Evolutionary conservation across 2,113 vertebrate genomes (phyloP).

Genomic region (Hirundichthys speculiger): DNA sequence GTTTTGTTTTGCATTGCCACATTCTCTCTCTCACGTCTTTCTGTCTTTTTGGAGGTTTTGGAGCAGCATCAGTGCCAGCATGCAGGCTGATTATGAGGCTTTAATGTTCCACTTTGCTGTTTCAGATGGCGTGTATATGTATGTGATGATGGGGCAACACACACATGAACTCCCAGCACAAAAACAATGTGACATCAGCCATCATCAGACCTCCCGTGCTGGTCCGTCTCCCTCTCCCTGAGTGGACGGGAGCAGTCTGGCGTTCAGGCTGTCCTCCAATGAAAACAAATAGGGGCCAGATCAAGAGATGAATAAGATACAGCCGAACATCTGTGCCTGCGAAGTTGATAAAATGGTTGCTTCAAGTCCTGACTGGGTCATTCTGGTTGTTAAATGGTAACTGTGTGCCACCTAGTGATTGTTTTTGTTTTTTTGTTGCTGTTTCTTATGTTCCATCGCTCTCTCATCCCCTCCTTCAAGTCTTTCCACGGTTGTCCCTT

Average conservation of each 20-base stretch:
- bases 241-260: constrained; percentile 41
- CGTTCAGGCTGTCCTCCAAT: constrained; percentile 53
- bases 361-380: background rate
- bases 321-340: constrained; percentile 1
- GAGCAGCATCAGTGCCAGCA: constrained; percentile 55
- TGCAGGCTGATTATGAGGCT: constrained; percentile 49
- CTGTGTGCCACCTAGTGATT: constrained; percentile 11
- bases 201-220: constrained; percentile 54
- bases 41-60: constrained; percentile 15
- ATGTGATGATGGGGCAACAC: background rate
- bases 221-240: constrained; percentile 17
- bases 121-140: constrained; percentile 16
- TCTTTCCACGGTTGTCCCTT: background rate
- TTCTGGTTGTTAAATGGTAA: constrained; percentile 2
- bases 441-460: constrained; percentile 20
- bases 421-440: background rate
- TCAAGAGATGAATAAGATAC: constrained; percentile 13
- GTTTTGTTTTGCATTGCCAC: constrained; percentile 3
- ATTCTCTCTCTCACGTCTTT: constrained; percentile 1
- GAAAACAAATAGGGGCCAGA: constrained; percentile 31
- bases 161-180: constrained; percentile 24
- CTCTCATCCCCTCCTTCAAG: background rate
- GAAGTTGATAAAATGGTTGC: constrained; percentile 2
- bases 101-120: constrained; percentile 52
- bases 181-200: constrained; percentile 36